A percentile compares a stretch with the other conserved stretches of the same genome.
Evolutionary conservation across 2,888 invertebrate species (phyloP).

Genomic region (Aphodius granarius): DNA sequence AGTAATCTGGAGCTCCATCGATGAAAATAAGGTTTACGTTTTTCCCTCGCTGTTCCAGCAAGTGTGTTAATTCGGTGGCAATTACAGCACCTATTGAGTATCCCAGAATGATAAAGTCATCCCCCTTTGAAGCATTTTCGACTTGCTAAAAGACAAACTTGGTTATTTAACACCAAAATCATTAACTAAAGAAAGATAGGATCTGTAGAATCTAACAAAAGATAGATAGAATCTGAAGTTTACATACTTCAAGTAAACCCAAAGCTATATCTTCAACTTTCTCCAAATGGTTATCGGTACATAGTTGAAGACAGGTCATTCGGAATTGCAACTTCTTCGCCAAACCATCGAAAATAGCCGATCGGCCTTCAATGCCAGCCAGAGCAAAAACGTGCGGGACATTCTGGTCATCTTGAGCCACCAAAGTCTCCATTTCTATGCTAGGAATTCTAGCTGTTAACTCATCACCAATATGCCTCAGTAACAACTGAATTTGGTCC

Average conservation of each 20-base stretch:
- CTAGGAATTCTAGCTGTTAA: constrained; percentile 45
- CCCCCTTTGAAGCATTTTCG: background rate
- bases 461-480: constrained; percentile 67
- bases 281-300: constrained; percentile 53
- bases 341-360: constrained; percentile 55
- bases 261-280: constrained; percentile 58
- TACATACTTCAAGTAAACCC: constrained; percentile 57
- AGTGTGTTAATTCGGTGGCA: constrained; percentile 72
- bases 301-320: constrained; percentile 60
- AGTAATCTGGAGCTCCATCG: constrained; percentile 74
- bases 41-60: constrained; percentile 65
- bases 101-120: constrained; percentile 70
- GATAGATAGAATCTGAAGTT: too few species aligned
- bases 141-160: too few species aligned
- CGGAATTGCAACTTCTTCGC: constrained; percentile 57
- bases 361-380: constrained; percentile 73
- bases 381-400: constrained; percentile 48
- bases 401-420: background rate
- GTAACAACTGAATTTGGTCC: constrained; percentile 59
- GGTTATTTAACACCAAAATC: background rate
- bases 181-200: too few species aligned
- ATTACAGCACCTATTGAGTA: constrained; percentile 85
- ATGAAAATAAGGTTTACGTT: constrained; percentile 68
- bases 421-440: constrained; percentile 52
- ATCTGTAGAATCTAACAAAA: too few species aligned